Evolutionary conservation across 2,797 vertebrate species (phyloP).

Genomic region (Falco columbarius): DNA sequence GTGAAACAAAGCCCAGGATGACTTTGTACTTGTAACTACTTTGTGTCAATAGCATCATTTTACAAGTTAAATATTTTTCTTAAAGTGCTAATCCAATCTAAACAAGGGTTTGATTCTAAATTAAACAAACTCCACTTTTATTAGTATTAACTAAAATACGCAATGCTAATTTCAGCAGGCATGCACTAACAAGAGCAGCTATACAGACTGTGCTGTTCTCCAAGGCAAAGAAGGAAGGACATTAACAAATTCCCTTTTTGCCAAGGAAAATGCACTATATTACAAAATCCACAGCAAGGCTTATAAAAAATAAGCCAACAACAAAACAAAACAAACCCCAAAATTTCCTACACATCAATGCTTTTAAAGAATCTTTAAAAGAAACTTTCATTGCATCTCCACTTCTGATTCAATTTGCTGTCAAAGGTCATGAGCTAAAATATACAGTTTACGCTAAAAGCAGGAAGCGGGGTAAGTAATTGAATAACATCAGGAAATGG

Average conservation of each 20-base stretch:
- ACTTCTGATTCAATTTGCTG: slow-evolving; percentile 65
- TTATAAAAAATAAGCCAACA: neutral
- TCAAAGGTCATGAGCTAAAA: slow-evolving; percentile 72
- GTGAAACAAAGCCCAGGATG: neutral
- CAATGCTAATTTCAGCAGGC: slow-evolving; percentile 47
- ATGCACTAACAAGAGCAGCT: neutral
- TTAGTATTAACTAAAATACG: slow-evolving; percentile 58
- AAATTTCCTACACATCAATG: slow-evolving; percentile 15
- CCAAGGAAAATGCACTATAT: slow-evolving; percentile 23
- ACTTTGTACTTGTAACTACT: neutral
- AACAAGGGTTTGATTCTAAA: slow-evolving; percentile 57
- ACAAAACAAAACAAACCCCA: neutral
- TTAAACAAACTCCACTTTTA: slow-evolving; percentile 67
- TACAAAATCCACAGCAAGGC: slow-evolving; percentile 15
- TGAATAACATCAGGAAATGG: slow-evolving; percentile 73
- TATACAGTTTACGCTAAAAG: slow-evolving; percentile 70
- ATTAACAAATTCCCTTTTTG: slow-evolving; percentile 33
- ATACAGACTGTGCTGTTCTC: neutral
- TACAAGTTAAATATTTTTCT: slow-evolving; percentile 65
- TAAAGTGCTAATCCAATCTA: slow-evolving; percentile 66
- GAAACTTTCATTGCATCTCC: slow-evolving; percentile 40
- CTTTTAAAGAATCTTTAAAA: slow-evolving; percentile 19
- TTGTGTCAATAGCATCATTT: slow-evolving; percentile 33
- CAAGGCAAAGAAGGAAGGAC: neutral
- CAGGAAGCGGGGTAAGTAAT: slow-evolving; percentile 64